phyloP scores from a whole-genome alignment of 2,113 vertebrate species.

The Carlito syrichta region DNA sequence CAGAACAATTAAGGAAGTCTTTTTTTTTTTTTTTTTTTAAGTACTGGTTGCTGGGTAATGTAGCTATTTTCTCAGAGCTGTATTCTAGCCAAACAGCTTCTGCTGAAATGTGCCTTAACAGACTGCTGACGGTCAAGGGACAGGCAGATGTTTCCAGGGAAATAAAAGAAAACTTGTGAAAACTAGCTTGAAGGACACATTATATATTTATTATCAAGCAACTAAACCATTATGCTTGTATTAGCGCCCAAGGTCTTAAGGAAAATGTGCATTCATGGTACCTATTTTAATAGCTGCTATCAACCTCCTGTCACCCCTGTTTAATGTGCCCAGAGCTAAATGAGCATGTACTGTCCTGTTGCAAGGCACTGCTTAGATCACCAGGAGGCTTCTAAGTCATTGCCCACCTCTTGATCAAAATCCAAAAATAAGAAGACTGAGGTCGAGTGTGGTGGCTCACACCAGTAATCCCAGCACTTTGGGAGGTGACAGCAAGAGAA shows the following conservation, averaged over 20 bases:
- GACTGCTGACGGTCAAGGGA: background rate
- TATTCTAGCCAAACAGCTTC: background rate
- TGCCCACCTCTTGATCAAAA: background rate
- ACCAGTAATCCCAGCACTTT: no score
- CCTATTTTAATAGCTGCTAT: conserved; percentile 20
- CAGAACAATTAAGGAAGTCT: background rate
- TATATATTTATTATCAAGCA: conserved; percentile 42
- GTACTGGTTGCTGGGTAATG: background rate
- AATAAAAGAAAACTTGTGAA: conserved; percentile 46
- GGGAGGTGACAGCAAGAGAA: no score
- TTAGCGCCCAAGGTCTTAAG: background rate
- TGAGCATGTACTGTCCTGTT: background rate
- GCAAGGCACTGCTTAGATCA: background rate
- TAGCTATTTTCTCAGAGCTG: background rate
- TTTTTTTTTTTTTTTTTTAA: background rate
- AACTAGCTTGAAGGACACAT: conserved; percentile 32
- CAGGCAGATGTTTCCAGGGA: background rate
- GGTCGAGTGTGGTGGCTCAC: no score
- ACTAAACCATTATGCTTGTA: background rate
- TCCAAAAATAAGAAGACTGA: no score
- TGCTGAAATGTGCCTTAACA: background rate
- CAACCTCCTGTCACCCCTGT: background rate
- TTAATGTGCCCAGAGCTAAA: background rate
- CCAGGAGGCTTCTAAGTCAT: background rate
- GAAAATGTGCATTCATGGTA: background rate